Evolutionary conservation across 1,140 invertebrate species (phyloP).

Genomic region (Brachionus plicatilis): DNA sequence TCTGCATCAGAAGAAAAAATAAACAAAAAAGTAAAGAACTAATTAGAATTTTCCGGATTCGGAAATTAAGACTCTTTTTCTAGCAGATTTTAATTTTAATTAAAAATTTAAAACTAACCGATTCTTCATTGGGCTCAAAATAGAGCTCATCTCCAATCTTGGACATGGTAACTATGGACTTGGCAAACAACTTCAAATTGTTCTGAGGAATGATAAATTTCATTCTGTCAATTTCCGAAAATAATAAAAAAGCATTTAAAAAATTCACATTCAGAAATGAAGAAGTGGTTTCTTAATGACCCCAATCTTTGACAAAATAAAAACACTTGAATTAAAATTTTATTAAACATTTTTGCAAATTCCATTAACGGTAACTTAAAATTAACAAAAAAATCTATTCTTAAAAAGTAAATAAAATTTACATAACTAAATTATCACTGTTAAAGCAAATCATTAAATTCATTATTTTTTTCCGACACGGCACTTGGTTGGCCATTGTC

Average conservation of each 20-base stretch:
- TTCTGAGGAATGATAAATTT: constrained; percentile 36
- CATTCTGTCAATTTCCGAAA: background rate
- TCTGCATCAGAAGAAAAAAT: too few species aligned
- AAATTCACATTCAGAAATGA: background rate
- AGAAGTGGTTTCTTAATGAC: background rate
- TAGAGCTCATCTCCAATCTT: constrained; percentile 39
- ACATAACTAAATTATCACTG: constrained; percentile 3
- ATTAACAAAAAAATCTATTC: background rate
- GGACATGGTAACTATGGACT: constrained; percentile 13
- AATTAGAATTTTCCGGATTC: background rate
- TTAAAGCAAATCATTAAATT: constrained; percentile 34
- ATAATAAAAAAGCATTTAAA: background rate
- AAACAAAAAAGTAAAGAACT: background rate
- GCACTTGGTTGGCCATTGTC: background rate
- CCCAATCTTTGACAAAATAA: background rate
- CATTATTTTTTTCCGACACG: background rate
- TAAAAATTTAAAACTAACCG: background rate
- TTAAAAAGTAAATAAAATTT: background rate
- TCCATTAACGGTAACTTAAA: constrained; percentile 28
- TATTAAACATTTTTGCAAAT: background rate
- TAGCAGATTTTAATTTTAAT: background rate
- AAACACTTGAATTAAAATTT: background rate
- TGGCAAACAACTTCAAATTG: constrained; percentile 35
- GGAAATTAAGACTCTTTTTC: too few species aligned
- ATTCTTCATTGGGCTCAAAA: constrained; percentile 7